Base-by-base conservation (phyloP, 1,140 invertebrate species). In the Leptinotarsa undecemlineata region DNA sequence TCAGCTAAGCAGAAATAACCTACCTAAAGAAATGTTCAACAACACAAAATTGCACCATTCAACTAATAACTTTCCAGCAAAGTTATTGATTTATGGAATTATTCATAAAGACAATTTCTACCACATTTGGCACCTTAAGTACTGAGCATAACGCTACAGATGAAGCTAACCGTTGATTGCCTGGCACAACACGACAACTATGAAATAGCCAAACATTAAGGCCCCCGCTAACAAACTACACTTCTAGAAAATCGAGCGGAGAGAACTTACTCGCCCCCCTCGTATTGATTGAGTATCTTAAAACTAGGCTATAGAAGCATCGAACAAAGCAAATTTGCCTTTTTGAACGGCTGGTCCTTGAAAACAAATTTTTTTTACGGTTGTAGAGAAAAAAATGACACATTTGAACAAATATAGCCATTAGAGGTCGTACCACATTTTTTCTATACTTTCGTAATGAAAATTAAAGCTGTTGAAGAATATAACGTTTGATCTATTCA, bases 141-240 rank as follows among this genome's bases (percentile, higher is more conserved):
- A 71, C 75, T 76, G 64, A 70, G 76, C 76, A 72, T 68, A 71
- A 74, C 62, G 75, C 79, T 80, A 81, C 75, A 81, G 77, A 77
- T 74, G 76, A 82, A 81, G 80, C 78, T 80, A 80, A 81, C 78
- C 73, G 78, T 80, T 80, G 79, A 81, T 81, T 82, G 81, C 80
- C 80, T 82, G 80, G 80, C 81, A 82, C 81, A 82, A 82, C 81
- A 82, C 81, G 81, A 82, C 81, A 79, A 77, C 80, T 81, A 80
- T 81, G 73, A 81, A 74, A 81, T 80, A 81, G 79, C 78, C 77
- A 76, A 73, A 82, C 79, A 81, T 81, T 81, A 81, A 81, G 79
- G 81, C 81, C 79, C 78, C 79, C 79, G 76, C 80, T 81, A 81
- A 79, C 72, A 72, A 75, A 74, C 79, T 79, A 78, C 63, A 64